A percentile compares a stretch with the other conserved stretches of the same genome.
phyloP scores from a whole-genome alignment of 2,113 vertebrate species.

The Motacilla tschutschensis region DNA sequence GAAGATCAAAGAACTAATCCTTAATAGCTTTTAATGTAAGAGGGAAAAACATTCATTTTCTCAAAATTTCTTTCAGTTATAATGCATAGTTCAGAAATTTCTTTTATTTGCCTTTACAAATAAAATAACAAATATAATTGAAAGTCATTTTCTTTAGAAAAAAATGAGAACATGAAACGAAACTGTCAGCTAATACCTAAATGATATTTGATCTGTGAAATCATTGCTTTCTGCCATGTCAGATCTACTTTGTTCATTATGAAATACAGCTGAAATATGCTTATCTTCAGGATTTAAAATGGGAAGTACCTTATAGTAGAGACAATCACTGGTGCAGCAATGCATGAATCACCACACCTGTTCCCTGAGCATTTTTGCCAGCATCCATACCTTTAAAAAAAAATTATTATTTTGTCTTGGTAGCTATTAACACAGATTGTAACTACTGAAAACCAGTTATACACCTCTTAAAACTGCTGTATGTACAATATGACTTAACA shows the following conservation, averaged over 20 bases:
- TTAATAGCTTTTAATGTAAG: background rate
- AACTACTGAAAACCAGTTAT: background rate
- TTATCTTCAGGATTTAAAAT: background rate
- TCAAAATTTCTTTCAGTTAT: background rate
- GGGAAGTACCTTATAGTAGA: background rate
- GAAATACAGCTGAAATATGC: background rate
- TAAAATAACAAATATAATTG: background rate
- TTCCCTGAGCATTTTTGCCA: background rate
- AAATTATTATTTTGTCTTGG: background rate
- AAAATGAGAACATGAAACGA: background rate
- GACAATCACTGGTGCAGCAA: background rate
- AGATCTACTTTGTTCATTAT: background rate
- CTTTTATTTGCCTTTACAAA: background rate
- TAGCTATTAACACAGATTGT: background rate
- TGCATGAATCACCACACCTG: accelerated
- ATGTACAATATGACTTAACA: accelerated
- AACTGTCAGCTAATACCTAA: background rate
- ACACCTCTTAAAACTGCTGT: background rate
- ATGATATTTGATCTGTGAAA: background rate
- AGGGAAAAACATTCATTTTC: background rate
- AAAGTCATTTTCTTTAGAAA: background rate
- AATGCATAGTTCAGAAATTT: background rate
- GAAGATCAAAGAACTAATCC: background rate
- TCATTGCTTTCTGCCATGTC: background rate
- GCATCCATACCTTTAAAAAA: background rate